Conservation (phyloP, 1,140 invertebrate species). For the Halictus rubicundus region DNA sequence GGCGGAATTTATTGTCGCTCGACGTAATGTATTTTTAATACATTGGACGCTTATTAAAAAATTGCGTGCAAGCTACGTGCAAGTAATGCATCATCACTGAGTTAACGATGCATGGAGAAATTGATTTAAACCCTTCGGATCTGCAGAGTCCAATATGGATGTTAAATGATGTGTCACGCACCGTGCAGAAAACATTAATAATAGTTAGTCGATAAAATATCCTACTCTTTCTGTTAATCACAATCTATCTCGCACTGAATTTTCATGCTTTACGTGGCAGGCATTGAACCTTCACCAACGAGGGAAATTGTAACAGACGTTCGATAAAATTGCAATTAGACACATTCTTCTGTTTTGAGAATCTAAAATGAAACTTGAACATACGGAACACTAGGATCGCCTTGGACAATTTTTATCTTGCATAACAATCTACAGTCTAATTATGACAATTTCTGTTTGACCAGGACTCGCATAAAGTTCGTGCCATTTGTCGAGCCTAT, state of each 20-base stretch:
- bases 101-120: slow-evolving; percentile 34
- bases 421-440: too few relatives aligned
- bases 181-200: too few relatives aligned
- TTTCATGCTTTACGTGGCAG: too few relatives aligned
- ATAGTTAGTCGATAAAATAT: not conserved
- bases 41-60: not conserved
- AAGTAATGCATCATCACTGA: slow-evolving; percentile 20
- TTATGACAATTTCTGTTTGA: not conserved
- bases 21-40: not conserved
- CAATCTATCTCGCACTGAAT: not conserved
- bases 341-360: too few relatives aligned
- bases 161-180: slow-evolving; percentile 14
- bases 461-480: too few relatives aligned
- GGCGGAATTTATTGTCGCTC: not conserved
- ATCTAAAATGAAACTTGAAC: too few relatives aligned
- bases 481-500: not conserved
- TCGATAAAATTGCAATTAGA: too few relatives aligned
- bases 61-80: not conserved
- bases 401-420: too few relatives aligned
- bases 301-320: too few relatives aligned
- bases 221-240: not conserved
- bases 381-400: too few relatives aligned
- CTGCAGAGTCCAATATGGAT: not conserved
- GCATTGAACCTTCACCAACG: too few relatives aligned
- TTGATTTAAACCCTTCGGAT: slow-evolving; percentile 23